These are phyloP conservation scores for Ceraclea dissimilis DNA, from an alignment of 2,888 invertebrate species.

Conservation along the genomic window DNA sequence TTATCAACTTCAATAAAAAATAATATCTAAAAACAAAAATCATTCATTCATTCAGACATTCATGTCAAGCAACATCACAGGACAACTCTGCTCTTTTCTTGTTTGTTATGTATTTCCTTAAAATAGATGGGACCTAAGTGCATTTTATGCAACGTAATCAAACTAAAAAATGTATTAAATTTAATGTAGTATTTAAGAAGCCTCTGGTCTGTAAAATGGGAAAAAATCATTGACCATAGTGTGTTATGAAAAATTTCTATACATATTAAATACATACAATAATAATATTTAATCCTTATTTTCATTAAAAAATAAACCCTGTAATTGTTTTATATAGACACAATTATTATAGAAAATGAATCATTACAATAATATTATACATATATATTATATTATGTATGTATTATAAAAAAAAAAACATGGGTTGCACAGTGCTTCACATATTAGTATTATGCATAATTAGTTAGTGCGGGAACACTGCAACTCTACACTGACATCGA, in stretches of 20 bases:
- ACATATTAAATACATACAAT: not conserved
- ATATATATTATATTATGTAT: too few species aligned
- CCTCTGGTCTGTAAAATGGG: not conserved
- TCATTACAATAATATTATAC: not conserved
- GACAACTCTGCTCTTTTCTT: not conserved
- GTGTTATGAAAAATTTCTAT: not conserved
- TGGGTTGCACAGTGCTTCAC: too few species aligned
- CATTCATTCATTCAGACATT: slow-evolving; percentile 16
- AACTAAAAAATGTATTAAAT: too few species aligned
- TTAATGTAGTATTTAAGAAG: not conserved
- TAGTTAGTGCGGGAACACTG: too few species aligned
- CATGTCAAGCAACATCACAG: slow-evolving; percentile 11
- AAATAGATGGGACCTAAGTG: not conserved
- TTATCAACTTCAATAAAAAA: slow-evolving; percentile 2
- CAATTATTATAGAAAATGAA: not conserved
- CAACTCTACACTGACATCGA: too few species aligned
- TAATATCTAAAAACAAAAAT: slow-evolving; percentile 16
- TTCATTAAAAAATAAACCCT: slow-evolving; percentile 1
- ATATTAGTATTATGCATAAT: too few species aligned
- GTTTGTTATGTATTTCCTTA: too few species aligned
- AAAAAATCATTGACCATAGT: not conserved
- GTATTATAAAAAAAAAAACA: too few species aligned
- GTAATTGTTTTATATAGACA: not conserved
- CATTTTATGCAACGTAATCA: not conserved
- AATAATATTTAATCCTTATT: not conserved